Percentiles rank a stretch among this genome's conserved stretches.
phyloP scores from a whole-genome alignment of 2,113 vertebrate species.

The Sceloporus tristichus region DNA sequence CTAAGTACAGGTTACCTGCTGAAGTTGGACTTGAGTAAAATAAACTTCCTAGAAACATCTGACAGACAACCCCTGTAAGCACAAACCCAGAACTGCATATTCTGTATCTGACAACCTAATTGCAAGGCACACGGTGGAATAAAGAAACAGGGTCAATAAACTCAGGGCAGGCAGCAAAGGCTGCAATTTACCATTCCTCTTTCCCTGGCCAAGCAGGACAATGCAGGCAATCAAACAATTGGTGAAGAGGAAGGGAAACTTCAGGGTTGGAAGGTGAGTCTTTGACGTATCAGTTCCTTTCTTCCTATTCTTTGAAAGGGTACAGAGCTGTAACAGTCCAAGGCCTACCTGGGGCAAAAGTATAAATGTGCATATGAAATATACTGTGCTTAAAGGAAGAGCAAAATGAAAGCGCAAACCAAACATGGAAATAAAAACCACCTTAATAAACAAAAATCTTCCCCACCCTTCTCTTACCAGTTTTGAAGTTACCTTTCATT shows the following conservation, averaged over 20 bases:
- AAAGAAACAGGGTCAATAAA: constrained; percentile 56
- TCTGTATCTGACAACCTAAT: constrained; percentile 61
- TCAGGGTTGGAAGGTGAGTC: constrained; percentile 46
- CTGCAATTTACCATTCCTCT: constrained; percentile 57
- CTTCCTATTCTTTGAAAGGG: constrained; percentile 51
- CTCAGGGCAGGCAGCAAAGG: constrained; percentile 52
- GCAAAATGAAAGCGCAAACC: not conserved
- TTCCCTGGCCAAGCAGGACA: constrained; percentile 34
- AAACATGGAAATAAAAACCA: constrained; percentile 13
- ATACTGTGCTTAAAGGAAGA: constrained; percentile 26
- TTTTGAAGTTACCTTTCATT: constrained; percentile 37
- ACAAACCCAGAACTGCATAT: constrained; percentile 1
- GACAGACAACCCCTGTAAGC: constrained; percentile 29
- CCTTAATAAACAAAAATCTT: not conserved
- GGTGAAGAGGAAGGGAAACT: constrained; percentile 51
- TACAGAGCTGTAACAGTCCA: constrained; percentile 45
- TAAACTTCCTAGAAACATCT: constrained; percentile 66
- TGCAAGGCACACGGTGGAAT: constrained; percentile 40
- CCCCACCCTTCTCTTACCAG: not conserved
- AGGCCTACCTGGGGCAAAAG: constrained; percentile 41
- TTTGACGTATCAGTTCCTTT: constrained; percentile 41
- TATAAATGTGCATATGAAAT: not conserved
- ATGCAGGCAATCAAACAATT: constrained; percentile 35
- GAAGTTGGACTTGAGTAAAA: constrained; percentile 57
- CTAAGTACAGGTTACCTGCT: constrained; percentile 21